phyloP scores from a whole-genome alignment of 2,888 invertebrate genomes.

The Hoplodrina ambigua region DNA sequence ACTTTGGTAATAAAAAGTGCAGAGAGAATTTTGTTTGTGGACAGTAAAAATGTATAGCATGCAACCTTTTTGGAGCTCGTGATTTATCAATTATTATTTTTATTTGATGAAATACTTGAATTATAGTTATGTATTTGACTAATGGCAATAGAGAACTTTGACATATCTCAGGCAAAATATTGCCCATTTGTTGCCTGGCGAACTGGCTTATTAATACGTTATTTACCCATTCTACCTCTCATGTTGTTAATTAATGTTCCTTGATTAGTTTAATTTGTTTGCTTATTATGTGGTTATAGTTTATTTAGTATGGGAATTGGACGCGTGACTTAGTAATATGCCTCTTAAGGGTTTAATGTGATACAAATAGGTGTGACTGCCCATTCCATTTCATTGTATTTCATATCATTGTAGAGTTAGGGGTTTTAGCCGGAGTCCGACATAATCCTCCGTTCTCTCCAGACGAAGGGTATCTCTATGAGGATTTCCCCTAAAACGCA shows the following conservation, averaged over 20 bases:
- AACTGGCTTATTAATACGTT: conserved; percentile 11
- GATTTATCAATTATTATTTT: too few relatives aligned
- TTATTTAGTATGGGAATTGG: conserved; percentile 1
- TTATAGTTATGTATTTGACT: not conserved
- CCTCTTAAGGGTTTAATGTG: conserved; percentile 10
- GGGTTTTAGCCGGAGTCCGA: too few relatives aligned
- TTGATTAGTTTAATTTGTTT: conserved; percentile 37
- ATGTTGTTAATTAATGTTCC: conserved; percentile 44
- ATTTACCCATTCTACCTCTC: conserved; percentile 48
- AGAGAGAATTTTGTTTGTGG: not conserved
- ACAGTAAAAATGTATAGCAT: not conserved
- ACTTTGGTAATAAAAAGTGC: too few relatives aligned
- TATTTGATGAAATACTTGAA: not conserved
- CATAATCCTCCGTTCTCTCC: too few relatives aligned
- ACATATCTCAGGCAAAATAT: not conserved
- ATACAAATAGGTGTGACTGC: not conserved
- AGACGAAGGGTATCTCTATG: too few relatives aligned
- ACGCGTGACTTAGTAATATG: not conserved
- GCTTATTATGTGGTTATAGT: conserved; percentile 7
- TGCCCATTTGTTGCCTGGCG: conserved; percentile 14
- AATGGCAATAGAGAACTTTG: not conserved
- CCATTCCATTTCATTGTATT: not conserved
- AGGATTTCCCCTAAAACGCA: too few relatives aligned
- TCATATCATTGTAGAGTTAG: not conserved
- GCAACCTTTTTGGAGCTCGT: not conserved